Base-by-base conservation (phyloP, 2,113 vertebrate species). In the Sinocyclocheilus rhinocerous region DNA sequence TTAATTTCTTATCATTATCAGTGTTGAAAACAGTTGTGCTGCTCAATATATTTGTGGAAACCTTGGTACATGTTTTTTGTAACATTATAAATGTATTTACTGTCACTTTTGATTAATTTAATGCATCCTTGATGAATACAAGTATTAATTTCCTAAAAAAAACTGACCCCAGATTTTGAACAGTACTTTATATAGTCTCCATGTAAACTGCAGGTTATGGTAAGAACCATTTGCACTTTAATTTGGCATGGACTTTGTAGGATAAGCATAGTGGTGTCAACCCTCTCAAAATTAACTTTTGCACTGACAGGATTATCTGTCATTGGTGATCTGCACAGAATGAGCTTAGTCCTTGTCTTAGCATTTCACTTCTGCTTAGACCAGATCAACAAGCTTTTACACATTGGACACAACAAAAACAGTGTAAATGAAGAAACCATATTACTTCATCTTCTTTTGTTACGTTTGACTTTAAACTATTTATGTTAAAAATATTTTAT, bases 221-320 rank as follows among this genome's bases (percentile, higher is more conserved):
- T 65, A 65, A 45, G 59, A 65, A 1, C 13, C 15, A 24, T 48
- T 63, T 24, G 36, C 36, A 20, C 13, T 45, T 42, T 26, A 45
- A 63, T 81, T 24, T 15, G 4, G 52, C 20, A n/a, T 12, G 11
- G 20, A 39, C 29, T 39, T 22, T 48, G 45, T 79, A 59, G 9
- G 55, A 59, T 59, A 50, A 55, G 26, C 48, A 52, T 20, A 79
- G 55, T 12, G 15, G 77, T 12, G n/a, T 80, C 55, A 80, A 6
- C 55, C 6, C 26, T n/a, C 22, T 80, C 57, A 42, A 80, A 80
- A 63, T 80, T 20, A 79, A 61, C 59, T 67, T 81, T 65, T 81
- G 79, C 36, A 29, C 79, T 81, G 79, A 81, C 36, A 22, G 39
- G 63, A 83, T 36, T 70, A 70, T 81, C 13, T 36, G 20, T 33